A percentile compares a stretch with the other conserved stretches of the same genome.
These are phyloP conservation scores for Peromyscus californicus DNA, from an alignment of 2,113 vertebrate genomes.

Conservation along the genomic window DNA sequence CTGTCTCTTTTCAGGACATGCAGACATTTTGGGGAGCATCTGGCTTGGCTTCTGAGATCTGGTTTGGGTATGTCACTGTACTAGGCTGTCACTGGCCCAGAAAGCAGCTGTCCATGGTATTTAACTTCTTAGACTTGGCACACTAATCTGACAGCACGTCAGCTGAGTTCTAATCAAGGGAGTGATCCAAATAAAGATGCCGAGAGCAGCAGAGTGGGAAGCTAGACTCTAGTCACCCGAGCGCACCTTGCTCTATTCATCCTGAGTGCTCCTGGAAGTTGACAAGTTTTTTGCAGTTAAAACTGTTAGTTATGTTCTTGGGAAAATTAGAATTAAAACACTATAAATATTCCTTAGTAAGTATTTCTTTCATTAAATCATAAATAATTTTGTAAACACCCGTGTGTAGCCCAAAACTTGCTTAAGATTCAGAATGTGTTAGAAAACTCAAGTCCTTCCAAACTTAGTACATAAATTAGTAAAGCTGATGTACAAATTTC, in stretches of 20 bases:
- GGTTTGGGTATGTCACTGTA: slow-evolving; percentile 55
- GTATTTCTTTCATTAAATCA: slow-evolving; percentile 45
- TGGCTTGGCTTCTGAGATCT: not conserved
- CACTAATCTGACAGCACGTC: slow-evolving; percentile 87
- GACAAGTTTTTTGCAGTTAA: slow-evolving; percentile 22
- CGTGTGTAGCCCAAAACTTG: not conserved
- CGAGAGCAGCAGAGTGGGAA: slow-evolving; percentile 76
- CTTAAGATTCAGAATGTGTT: not conserved
- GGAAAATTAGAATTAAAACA: slow-evolving; percentile 7
- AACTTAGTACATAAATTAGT: not conserved
- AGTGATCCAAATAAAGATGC: slow-evolving; percentile 84
- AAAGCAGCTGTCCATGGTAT: slow-evolving; percentile 80
- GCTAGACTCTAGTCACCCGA: slow-evolving; percentile 73
- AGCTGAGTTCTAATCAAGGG: slow-evolving; percentile 77
- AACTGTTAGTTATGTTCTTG: not conserved
- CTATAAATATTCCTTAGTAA: slow-evolving; percentile 62
- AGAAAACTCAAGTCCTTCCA: not conserved
- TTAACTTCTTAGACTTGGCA: slow-evolving; percentile 84
- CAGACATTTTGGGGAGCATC: not conserved
- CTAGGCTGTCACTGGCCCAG: slow-evolving; percentile 73
- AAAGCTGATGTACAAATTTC: slow-evolving; percentile 41
- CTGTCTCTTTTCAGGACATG: not conserved
- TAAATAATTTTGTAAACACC: slow-evolving; percentile 9
- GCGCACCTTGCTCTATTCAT: slow-evolving; percentile 18
- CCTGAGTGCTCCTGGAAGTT: slow-evolving; percentile 32